Evolutionary conservation across 2,797 vertebrate genomes (phyloP).

Genomic region (Sebastes steindachneri): DNA sequence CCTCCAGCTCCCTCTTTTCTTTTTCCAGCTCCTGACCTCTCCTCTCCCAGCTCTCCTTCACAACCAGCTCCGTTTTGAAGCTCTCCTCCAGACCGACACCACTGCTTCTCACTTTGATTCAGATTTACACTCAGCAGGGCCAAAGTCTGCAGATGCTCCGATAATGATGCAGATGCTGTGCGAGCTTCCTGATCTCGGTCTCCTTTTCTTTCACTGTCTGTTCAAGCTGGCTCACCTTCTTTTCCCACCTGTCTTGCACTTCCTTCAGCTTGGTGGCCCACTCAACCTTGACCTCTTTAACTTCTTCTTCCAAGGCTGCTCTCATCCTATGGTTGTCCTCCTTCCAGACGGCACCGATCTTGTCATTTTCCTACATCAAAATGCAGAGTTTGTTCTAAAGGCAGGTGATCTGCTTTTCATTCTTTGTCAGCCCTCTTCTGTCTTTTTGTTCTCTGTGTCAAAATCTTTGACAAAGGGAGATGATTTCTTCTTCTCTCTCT

Average conservation of each 20-base stretch:
- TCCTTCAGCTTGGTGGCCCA: neutral
- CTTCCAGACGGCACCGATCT: neutral
- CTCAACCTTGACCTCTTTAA: neutral
- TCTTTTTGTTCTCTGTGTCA: neutral
- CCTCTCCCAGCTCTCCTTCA: neutral
- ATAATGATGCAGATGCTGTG: neutral
- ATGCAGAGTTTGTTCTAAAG: neutral
- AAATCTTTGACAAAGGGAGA: neutral
- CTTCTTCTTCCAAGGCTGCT: neutral
- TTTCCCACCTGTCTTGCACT: neutral
- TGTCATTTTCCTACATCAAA: slow-evolving; percentile 17
- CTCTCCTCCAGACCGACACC: neutral
- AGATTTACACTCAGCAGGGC: neutral
- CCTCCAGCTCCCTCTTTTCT: no score
- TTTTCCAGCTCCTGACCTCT: neutral
- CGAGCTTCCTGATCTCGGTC: neutral
- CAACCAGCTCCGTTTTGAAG: neutral
- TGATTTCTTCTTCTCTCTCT: neutral
- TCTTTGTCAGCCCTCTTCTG: neutral
- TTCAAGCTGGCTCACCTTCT: slow-evolving; percentile 1
- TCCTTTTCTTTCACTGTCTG: neutral
- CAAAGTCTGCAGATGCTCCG: neutral
- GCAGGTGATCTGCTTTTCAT: neutral
- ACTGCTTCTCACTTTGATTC: neutral
- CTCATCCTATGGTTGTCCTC: neutral